Base-by-base conservation (phyloP, 2,797 vertebrate species). In the Sylvilagus floridanus region DNA sequence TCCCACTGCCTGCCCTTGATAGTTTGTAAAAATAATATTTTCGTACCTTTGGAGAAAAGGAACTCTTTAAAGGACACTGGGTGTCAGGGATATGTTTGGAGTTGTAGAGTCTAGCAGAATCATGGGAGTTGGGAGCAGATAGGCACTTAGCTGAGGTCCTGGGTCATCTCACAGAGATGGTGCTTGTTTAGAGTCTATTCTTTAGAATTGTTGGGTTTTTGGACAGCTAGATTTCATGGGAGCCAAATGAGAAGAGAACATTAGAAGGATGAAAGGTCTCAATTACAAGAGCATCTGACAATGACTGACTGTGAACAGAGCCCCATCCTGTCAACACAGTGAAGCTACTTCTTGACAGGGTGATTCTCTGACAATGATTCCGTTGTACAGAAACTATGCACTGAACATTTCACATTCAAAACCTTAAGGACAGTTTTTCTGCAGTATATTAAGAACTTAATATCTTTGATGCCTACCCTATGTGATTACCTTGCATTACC, bases 261-360 rank as follows among this genome's bases (percentile, higher is more conserved):
- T 92, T 86, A 71, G 81, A 89, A 87, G 76, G 35, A 78, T 77
- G 84, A 91, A 57, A 22, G 63, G 73, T 72, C 96, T 83, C 57
- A 81, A 83, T 95, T 96, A 50, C 73, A 96, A 83, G 82, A 84
- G 63, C 26, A 10, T 82, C 71, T 69, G 75, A 93, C 87, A 91
- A 37, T 91, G 77, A 76, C 47, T 90, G 57, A 94, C 24, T 96
- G 69, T 95, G 89, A 91, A 32, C 32, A 92, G 60, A 94, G 66
- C 60, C 35, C 5, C 0, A 93, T 84, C 81, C 93, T 97, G 87
- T 96, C 95, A 93, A 84, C 73, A 69, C 68, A 73, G 69, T 71
- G 37, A 85, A 79, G 73, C 30, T 37, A 19, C 63, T 93, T 21
- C 0, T 0, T 83, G 89, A 79, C 84, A 90, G 82, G 24, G 26